Evolutionary conservation across 1,140 invertebrate genomes (phyloP).

Genomic region (Drosophila ogumai): DNA sequence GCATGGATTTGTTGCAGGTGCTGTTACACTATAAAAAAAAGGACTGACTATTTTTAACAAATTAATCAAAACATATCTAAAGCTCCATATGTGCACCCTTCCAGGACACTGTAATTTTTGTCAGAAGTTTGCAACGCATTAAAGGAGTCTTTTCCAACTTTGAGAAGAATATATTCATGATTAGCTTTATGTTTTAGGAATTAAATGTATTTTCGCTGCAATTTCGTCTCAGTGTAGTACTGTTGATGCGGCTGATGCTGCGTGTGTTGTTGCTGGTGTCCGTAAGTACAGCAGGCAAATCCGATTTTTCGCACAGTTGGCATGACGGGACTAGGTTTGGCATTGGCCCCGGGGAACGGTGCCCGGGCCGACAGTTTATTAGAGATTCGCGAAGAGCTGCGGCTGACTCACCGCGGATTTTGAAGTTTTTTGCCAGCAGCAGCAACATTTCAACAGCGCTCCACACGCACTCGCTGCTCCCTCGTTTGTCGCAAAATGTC

Average conservation of each 20-base stretch:
- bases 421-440: constrained; percentile 46
- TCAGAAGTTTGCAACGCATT: no score
- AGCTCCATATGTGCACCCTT: no score
- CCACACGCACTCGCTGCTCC: constrained; percentile 3
- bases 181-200: no score
- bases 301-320: constrained; percentile 60
- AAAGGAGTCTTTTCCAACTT: no score
- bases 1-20: constrained; percentile 34
- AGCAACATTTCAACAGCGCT: constrained; percentile 31
- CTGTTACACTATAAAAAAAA: constrained; percentile 3
- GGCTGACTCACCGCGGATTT: constrained; percentile 38
- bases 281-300: constrained; percentile 66
- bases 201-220: no score
- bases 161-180: no score
- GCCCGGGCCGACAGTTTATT: constrained; percentile 35
- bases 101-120: no score
- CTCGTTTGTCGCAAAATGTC: constrained; percentile 18
- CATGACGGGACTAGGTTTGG: constrained; percentile 15
- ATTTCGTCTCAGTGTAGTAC: background rate
- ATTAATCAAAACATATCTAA: background rate
- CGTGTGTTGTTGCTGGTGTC: constrained; percentile 22
- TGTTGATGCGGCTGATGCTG: constrained; percentile 3
- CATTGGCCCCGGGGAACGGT: constrained; percentile 3
- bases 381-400: constrained; percentile 51
- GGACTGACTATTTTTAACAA: background rate